phyloP scores from a whole-genome alignment of 2,113 vertebrate species.

The Neogobius melanostomus region DNA sequence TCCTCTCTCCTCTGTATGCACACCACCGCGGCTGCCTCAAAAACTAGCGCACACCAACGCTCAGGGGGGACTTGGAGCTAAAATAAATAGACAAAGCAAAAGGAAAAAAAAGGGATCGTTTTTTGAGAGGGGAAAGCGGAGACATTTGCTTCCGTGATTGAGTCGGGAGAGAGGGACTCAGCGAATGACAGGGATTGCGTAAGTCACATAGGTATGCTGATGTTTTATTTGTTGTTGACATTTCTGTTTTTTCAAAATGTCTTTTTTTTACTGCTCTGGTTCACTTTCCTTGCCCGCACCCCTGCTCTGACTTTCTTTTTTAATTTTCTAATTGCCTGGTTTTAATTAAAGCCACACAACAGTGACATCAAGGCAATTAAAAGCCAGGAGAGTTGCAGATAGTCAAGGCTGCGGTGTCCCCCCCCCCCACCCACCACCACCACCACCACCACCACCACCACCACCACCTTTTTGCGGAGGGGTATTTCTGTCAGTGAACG shows the following conservation, averaged over 20 bases:
- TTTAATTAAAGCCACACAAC: conserved; percentile 77
- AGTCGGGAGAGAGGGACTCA: conserved; percentile 70
- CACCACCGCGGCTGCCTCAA: conserved; percentile 37
- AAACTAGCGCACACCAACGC: conserved; percentile 57
- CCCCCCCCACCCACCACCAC: not conserved
- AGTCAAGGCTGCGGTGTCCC: conserved; percentile 24
- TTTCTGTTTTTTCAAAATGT: conserved; percentile 69
- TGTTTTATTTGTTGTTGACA: conserved; percentile 53
- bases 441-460: too few species aligned
- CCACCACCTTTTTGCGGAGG: not conserved
- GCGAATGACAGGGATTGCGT: conserved; percentile 24
- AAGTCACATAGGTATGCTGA: conserved; percentile 50
- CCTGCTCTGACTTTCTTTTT: conserved; percentile 63
- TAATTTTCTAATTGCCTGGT: conserved; percentile 75
- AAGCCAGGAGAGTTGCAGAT: conserved; percentile 50
- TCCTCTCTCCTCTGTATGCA: conserved; percentile 66
- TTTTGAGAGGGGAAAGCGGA: conserved; percentile 59
- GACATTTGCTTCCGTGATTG: conserved; percentile 77
- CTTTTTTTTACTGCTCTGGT: conserved; percentile 45
- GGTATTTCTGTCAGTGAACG: conserved; percentile 17
- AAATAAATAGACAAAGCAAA: conserved; percentile 77
- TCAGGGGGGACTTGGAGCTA: conserved; percentile 67
- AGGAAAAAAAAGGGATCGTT: conserved; percentile 55
- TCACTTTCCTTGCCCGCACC: conserved; percentile 49
- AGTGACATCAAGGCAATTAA: conserved; percentile 70